Conservation (phyloP, 2,113 vertebrate genomes). For the Lepidiolamprologus cunningtoni region DNA sequence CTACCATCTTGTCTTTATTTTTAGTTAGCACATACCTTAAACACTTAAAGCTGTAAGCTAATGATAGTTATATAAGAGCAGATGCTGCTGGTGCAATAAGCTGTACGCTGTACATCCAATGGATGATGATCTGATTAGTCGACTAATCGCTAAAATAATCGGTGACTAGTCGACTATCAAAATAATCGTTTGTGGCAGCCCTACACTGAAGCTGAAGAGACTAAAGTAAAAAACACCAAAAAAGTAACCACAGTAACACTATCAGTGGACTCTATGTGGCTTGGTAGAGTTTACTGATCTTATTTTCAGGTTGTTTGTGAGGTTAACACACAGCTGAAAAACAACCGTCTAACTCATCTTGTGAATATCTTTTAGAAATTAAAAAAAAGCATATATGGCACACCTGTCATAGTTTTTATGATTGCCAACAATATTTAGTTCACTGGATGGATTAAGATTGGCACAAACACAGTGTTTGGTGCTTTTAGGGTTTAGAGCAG, state of each 20-base stretch:
- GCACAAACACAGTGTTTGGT: background rate
- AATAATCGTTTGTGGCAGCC: no score
- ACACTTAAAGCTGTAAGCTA: no score
- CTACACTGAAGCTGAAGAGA: background rate
- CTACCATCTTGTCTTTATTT: no score
- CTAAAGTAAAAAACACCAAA: background rate
- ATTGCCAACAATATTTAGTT: background rate
- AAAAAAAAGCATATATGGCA: background rate
- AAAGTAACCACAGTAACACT: background rate
- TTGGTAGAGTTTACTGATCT: background rate
- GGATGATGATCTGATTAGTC: no score
- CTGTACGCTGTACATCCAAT: accelerated
- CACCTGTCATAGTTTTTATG: background rate
- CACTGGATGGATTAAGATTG: background rate
- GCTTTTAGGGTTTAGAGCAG: background rate
- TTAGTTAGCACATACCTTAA: no score
- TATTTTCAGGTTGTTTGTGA: background rate
- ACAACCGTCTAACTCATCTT: background rate
- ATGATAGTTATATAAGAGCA: no score
- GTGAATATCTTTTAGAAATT: background rate
- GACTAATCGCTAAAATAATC: no score
- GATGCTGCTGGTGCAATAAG: accelerated
- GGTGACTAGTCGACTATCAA: accelerated
- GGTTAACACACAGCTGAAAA: background rate
- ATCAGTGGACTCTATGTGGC: background rate